Evolutionary conservation across 2,797 vertebrate species (phyloP).

Genomic region (Chelidonichthys spinosus): DNA sequence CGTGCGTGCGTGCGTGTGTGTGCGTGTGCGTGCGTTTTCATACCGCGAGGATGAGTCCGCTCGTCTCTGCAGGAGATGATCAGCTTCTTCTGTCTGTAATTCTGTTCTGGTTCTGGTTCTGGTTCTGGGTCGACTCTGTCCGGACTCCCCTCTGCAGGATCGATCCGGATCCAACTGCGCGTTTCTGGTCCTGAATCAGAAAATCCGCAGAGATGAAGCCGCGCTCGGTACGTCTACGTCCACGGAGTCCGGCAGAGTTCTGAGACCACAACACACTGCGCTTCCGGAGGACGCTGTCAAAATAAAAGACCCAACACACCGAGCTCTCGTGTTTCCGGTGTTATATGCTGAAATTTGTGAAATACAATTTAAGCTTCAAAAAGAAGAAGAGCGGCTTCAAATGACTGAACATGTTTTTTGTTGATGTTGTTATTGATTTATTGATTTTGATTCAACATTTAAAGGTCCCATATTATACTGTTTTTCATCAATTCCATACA

Average conservation of each 20-base stretch:
- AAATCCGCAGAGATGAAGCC: slow-evolving; percentile 27
- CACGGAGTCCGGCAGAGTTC: neutral
- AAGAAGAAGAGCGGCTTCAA: too few relatives aligned
- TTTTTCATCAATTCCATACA: too few relatives aligned
- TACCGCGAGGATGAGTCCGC: slow-evolving; percentile 51
- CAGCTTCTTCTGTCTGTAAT: neutral
- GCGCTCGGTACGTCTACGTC: neutral
- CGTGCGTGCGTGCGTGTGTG: neutral
- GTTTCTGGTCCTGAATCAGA: neutral
- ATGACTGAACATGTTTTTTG: too few relatives aligned
- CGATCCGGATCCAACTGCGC: neutral
- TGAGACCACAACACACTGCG: neutral
- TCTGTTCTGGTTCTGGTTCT: too few relatives aligned
- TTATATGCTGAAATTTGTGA: too few relatives aligned
- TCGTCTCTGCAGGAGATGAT: slow-evolving; percentile 19
- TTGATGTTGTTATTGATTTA: too few relatives aligned
- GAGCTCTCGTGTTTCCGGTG: too few relatives aligned
- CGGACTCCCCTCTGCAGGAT: neutral
- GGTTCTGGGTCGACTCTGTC: neutral
- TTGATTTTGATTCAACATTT: too few relatives aligned
- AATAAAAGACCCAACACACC: neutral
- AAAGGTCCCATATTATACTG: too few relatives aligned
- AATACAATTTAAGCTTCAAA: too few relatives aligned
- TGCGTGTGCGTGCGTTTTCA: neutral
- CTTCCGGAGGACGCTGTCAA: neutral